Base-by-base conservation (phyloP, 1,140 invertebrate genomes). In the Drosophila obscura region DNA sequence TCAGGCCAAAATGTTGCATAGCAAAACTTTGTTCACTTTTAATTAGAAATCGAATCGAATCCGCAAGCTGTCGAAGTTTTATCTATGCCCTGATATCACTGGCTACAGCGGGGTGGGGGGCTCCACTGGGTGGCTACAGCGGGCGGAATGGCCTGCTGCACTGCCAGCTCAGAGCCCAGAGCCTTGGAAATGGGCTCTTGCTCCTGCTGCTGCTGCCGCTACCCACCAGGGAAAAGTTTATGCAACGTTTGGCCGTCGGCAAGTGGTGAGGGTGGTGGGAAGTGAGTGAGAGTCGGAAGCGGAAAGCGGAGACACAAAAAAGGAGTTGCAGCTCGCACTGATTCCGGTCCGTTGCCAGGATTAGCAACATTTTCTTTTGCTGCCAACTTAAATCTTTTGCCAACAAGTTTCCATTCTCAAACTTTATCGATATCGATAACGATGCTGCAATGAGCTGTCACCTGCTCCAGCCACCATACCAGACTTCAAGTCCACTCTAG, bases 11-110 rank as follows among this genome's bases (percentile, higher is more conserved):
- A 63, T 57, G 43, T 62, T 57, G 51, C 61, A 50, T 24, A 41
- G 11, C 11, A 39, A 65, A 85, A 85, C 68, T 85, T 66, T 35
- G 63, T 68, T 71, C 62, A 56, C 82, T 85, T 88, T 85, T 85
- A 85, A 85, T 85, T 85, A 85, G 69, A 87, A 85, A 82, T 82
- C 79, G 73, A 69, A 69, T 65, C 64, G 59, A 85, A 61, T 66
- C 69, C 65, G 45, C 62, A 78, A 76, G 68, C 82, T 64, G 69
- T 52, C 50, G 61, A 57, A 85, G 60, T 68, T 84, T 68, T 77
- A 76, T 67, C 81, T 74, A 8, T 51, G 56, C 56, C 68, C 60
- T 72, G 68, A 68, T 69, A 69, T 68, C 9, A 4, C 4, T 67
- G 63, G 2, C 9, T 26, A n/a, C 48, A 43, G 24, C 5, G n/a